Evolutionary conservation across 1,140 invertebrate species (phyloP).

Genomic region (Metopolophium dirhodum): DNA sequence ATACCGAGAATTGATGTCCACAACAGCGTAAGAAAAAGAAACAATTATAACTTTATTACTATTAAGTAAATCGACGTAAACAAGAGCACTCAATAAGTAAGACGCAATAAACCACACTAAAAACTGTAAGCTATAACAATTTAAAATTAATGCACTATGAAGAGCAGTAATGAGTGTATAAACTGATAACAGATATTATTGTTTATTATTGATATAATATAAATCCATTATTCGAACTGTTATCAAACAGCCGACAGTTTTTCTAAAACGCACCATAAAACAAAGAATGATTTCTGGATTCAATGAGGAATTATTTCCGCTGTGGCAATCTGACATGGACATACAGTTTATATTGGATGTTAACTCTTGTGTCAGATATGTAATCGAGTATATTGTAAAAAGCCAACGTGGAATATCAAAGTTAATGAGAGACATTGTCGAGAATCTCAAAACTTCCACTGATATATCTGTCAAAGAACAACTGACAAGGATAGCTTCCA

Average conservation of each 20-base stretch:
- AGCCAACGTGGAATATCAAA: conserved; percentile 37
- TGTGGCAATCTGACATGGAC: too few relatives aligned
- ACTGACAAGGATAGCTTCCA: not conserved
- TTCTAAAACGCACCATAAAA: too few relatives aligned
- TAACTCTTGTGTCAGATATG: not conserved
- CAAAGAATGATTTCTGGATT: too few relatives aligned
- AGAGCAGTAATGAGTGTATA: not conserved
- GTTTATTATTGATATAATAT: too few relatives aligned
- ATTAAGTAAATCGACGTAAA: not conserved
- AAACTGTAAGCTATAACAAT: not conserved
- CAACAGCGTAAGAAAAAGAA: not conserved
- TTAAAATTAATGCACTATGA: not conserved
- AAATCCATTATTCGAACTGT: too few relatives aligned
- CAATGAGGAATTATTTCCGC: too few relatives aligned
- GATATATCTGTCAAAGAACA: not conserved
- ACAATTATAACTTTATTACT: not conserved
- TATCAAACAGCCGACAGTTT: too few relatives aligned
- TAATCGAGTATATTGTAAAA: conserved; percentile 20
- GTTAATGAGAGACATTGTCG: not conserved
- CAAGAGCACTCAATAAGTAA: conserved; percentile 10
- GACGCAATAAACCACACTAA: not conserved
- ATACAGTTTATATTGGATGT: too few relatives aligned
- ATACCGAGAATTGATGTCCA: not conserved
- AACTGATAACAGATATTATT: not conserved
- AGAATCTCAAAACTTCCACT: not conserved